Evolutionary conservation across 2,113 vertebrate genomes (phyloP).

Genomic region (Ahaetulla prasina): DNA sequence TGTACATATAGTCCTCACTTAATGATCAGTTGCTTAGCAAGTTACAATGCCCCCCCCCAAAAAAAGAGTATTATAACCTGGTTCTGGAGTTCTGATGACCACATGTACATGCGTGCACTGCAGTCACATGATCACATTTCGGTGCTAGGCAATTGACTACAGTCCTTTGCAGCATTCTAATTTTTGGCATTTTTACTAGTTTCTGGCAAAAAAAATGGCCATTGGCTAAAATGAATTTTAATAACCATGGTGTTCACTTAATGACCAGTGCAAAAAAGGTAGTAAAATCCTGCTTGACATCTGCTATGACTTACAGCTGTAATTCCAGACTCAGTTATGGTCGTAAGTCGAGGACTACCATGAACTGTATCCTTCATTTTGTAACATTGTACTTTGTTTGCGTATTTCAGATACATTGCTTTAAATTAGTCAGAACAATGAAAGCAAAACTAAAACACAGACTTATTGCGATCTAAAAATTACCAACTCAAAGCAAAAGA

Average conservation of each 20-base stretch:
- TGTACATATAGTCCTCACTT: background rate
- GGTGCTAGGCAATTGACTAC: background rate
- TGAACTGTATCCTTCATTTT: background rate
- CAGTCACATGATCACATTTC: background rate
- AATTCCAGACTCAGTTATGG: background rate
- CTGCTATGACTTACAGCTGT: background rate
- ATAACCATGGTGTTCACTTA: background rate
- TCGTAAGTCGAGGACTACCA: background rate
- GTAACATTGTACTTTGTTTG: background rate
- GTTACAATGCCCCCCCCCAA: background rate
- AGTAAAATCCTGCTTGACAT: background rate
- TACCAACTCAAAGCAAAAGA: background rate
- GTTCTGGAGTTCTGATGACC: background rate
- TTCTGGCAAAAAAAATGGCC: background rate
- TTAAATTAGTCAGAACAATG: no score
- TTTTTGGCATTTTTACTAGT: background rate
- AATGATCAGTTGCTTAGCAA: background rate
- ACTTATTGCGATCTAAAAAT: background rate
- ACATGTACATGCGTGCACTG: background rate
- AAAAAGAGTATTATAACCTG: background rate
- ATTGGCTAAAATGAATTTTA: background rate
- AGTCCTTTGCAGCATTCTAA: background rate
- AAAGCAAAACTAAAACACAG: background rate
- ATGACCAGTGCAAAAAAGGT: background rate
- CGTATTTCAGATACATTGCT: background rate